Evolutionary conservation across 1,140 invertebrate species (phyloP), one percentile per base, ranked within the genome.

Genomic region (Hycleus cichorii): DNA sequence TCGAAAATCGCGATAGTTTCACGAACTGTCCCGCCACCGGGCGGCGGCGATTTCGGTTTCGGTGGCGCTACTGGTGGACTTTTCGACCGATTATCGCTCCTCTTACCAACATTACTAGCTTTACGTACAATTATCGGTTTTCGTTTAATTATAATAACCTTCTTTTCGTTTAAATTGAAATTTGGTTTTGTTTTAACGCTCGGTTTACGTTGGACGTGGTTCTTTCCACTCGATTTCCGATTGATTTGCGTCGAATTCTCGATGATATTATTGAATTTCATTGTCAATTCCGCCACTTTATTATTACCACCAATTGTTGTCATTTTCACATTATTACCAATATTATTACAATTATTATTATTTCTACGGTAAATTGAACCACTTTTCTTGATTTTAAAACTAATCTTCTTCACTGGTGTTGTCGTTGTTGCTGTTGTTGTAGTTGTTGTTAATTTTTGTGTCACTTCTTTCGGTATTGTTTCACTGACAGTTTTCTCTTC

Each of bases 241-340:
- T 59, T 48, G 59, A 63, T 66, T 64, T 64, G 27, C 18, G 18
- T 55, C 52, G 48, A 51, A 53, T 62, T 58, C 43, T 77, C 74
- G 58, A 66, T 72, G 66, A 80, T 68, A 62, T 77, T 69, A 64
- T 81, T 80, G 64, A 79, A 81, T 64, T 80, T 80, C 59, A 77
- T 77, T 2, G 79, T 79, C 25, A 81, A 61, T 65, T 79, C 75
- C 27, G 78, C 76, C 1, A 81, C 80, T 64, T 76, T 77, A 58
- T 65, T 80, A 49, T 72, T 76, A 40, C 73, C 71, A 60, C 72
- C 38, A 60, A 49, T 43, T 49, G 53, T 26, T 52, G 25, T 32
- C 32, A 32, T 32, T 32, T 32, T 32, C 32, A 32, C 7, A 32
- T 7, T 7, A 32, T 7, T 32, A 4, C 26, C 12, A 44, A 7